Evolutionary conservation across 1,140 invertebrate genomes (phyloP), one percentile per base, ranked within the genome.

Genomic region (Cotesia vestalis): DNA sequence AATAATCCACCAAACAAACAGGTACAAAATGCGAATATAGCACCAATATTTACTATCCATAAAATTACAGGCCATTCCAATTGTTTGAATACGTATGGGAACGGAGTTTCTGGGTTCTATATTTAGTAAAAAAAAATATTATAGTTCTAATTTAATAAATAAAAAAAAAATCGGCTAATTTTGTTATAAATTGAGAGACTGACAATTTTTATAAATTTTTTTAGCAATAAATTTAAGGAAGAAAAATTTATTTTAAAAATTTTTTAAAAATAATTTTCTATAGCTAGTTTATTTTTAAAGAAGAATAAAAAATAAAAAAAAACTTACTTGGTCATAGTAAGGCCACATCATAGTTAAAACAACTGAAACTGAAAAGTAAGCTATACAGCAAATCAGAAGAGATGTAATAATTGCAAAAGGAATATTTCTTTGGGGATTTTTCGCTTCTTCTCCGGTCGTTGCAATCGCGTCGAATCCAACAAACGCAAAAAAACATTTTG

Each of bases 301-400:
- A 27, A 17, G 17, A 17, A 17, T 17, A 17, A 17, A 17, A 27
- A 1, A 27, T 27, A 27, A 27, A 27, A 27, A 27, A 27, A 27
- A 5, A 62, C 38, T 40, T 27, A 95, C 94, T 88, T 94, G 93
- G 27, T 91, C 80, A 80, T 94, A 98, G 82, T 97, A 98, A 0
- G 96, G 96, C 88, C 92, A 91, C 92, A 97, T 96, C 89, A 98
- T 90, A 0, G 96, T 98, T n/a, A 97, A 81, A 0, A 96, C 92
- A 0, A 92, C 91, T 0, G 95, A 94, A 5, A 97, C 91, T 34
- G 93, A 92, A 84, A 95, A 96, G 85, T 97, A 97, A 0, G 94
- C 91, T 3, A 92, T 73, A 76, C 95, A 95, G 27, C 95, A 92
- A 38, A 94, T 90, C 0, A 91, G 81, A 9, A 97, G 85, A 0